Conservation (phyloP, 2,888 invertebrate genomes). For the Andrena marginata region DNA sequence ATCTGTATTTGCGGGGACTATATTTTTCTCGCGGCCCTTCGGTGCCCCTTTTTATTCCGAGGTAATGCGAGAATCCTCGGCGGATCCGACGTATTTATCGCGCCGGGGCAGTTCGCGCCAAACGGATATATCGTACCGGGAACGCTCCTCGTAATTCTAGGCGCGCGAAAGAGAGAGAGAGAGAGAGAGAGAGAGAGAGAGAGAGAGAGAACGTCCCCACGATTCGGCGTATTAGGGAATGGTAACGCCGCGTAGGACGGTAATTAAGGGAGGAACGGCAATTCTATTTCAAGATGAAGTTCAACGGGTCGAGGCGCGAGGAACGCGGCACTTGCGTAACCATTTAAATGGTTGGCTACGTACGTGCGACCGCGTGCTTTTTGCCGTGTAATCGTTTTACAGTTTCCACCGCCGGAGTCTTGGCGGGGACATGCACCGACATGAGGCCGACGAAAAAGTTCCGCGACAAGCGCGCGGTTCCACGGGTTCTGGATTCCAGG, state of each 20-base stretch:
- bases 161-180: background rate
- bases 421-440: slow-evolving; percentile 8
- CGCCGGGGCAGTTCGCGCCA: slow-evolving; percentile 34
- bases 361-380: slow-evolving; percentile 13
- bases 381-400: slow-evolving; percentile 34
- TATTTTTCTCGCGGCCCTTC: slow-evolving; percentile 53
- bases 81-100: slow-evolving; percentile 64
- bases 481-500: slow-evolving; percentile 74
- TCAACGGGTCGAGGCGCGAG: background rate
- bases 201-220: too few species aligned
- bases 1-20: slow-evolving; percentile 65
- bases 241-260: background rate
- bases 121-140: slow-evolving; percentile 49
- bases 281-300: slow-evolving; percentile 21
- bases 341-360: slow-evolving; percentile 42
- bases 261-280: slow-evolving; percentile 23
- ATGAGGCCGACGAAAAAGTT: slow-evolving; percentile 52
- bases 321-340: slow-evolving; percentile 37
- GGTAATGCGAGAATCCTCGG: slow-evolving; percentile 63
- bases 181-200: too few species aligned
- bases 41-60: slow-evolving; percentile 37
- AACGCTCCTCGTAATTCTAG: slow-evolving; percentile 37
- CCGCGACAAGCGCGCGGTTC: slow-evolving; percentile 50
- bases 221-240: background rate
- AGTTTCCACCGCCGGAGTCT: slow-evolving; percentile 25